Percentiles rank a stretch among this genome's conserved stretches.
These are phyloP conservation scores for Paramormyrops hopkinsi DNA, from an alignment of 2,797 vertebrate species.

Conservation along the genomic window DNA sequence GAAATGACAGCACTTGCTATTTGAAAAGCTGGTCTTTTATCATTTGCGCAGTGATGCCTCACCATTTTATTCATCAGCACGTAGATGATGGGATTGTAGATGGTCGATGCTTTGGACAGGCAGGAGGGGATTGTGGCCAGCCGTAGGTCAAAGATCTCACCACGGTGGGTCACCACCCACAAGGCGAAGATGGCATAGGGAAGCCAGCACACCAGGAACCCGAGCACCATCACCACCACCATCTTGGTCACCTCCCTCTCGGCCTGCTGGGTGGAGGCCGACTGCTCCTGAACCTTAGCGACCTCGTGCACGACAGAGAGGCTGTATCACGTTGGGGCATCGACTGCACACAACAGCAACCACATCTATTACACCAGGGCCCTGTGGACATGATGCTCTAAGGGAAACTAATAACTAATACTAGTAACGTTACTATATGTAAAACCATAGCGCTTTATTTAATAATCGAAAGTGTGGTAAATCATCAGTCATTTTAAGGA, in stretches of 20 bases:
- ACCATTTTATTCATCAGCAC: constrained; percentile 60
- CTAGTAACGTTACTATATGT: not conserved
- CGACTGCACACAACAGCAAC: not conserved
- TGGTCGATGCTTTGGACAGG: constrained; percentile 63
- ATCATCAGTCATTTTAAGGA: not conserved
- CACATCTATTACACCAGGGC: not conserved
- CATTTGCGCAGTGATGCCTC: too few species aligned
- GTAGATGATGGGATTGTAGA: constrained; percentile 65
- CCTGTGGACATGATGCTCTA: not conserved
- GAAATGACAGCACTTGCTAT: not conserved
- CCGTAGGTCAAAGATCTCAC: constrained; percentile 54
- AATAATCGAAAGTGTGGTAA: not conserved
- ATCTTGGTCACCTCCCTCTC: constrained; percentile 68
- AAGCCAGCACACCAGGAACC: constrained; percentile 64
- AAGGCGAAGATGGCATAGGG: constrained; percentile 60
- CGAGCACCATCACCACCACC: constrained; percentile 67
- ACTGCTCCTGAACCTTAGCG: constrained; percentile 66
- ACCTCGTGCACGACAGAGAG: constrained; percentile 45
- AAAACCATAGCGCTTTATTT: not conserved
- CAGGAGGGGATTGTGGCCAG: constrained; percentile 62
- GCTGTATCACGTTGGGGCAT: not conserved
- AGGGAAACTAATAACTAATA: not conserved
- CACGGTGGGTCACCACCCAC: constrained; percentile 57
- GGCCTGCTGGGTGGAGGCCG: constrained; percentile 67
- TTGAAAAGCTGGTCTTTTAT: not conserved